These are phyloP conservation scores for Rhamnusium bicolor DNA, from an alignment of 2,888 invertebrate species.

Conservation along the genomic window DNA sequence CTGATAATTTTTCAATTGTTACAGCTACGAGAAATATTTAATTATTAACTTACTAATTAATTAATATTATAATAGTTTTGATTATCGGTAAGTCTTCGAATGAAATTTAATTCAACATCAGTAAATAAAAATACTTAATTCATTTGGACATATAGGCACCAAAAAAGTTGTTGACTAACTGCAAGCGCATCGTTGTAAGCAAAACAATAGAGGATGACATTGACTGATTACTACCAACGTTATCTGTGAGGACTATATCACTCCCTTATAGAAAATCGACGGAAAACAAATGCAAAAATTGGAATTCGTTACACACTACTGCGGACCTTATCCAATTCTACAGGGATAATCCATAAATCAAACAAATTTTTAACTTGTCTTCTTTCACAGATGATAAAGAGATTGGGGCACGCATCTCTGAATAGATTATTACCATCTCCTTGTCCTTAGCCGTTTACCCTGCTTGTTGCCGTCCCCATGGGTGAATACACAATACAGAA, in stretches of 20 bases:
- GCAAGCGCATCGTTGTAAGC: slow-evolving; percentile 53
- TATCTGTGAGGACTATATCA: slow-evolving; percentile 56
- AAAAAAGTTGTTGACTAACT: slow-evolving; percentile 55
- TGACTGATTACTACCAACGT: slow-evolving; percentile 59
- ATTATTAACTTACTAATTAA: no score
- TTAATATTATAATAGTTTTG: no score
- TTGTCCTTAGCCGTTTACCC: slow-evolving; percentile 49
- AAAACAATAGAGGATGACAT: slow-evolving; percentile 62
- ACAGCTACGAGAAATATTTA: no score
- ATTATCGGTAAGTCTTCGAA: no score
- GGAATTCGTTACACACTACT: slow-evolving; percentile 56
- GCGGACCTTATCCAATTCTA: slow-evolving; percentile 53
- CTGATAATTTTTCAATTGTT: no score
- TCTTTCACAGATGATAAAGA: slow-evolving; percentile 57
- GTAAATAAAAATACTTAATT: slow-evolving; percentile 39
- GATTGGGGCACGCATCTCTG: slow-evolving; percentile 55
- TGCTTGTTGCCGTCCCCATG: slow-evolving; percentile 46
- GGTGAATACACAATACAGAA: slow-evolving; percentile 47
- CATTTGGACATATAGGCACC: slow-evolving; percentile 55
- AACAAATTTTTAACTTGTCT: slow-evolving; percentile 60
- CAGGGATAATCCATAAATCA: slow-evolving; percentile 60
- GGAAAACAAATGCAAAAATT: slow-evolving; percentile 59
- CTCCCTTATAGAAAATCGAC: slow-evolving; percentile 52
- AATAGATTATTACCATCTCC: slow-evolving; percentile 57
- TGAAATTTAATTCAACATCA: no score